These are phyloP conservation scores for Corticium candelabrum DNA, from an alignment of 37 sponge, comb jelly and placozoan genomes.

Conservation along the genomic window DNA sequence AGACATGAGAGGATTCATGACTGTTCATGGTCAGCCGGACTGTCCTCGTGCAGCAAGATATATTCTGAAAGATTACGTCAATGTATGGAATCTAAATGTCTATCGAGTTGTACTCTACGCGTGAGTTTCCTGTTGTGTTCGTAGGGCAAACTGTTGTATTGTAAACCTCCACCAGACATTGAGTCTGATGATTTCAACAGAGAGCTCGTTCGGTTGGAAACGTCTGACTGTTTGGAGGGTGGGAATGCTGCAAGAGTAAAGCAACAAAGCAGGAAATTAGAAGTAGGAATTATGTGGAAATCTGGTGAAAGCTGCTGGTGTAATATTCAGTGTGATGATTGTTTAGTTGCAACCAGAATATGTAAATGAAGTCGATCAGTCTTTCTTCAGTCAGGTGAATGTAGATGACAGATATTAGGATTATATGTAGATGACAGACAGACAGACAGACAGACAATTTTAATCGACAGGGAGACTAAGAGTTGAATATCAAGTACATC, in stretches of 20 bases:
- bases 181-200: conserved; percentile 36
- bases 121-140: neutral
- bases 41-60: conserved; percentile 52
- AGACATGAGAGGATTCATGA: conserved; percentile 83
- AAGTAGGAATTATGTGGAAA: too few relatives aligned
- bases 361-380: conserved; percentile 10
- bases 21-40: conserved; percentile 67
- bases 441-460: too few relatives aligned
- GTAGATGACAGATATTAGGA: conserved; percentile 12
- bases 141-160: conserved; percentile 72
- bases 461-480: too few relatives aligned
- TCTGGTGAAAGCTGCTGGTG: too few relatives aligned
- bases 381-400: conserved; percentile 3
- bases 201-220: too few relatives aligned
- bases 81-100: neutral
- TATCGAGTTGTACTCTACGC: neutral
- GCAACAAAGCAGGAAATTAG: too few relatives aligned
- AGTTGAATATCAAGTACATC: too few relatives aligned
- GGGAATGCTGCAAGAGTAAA: too few relatives aligned
- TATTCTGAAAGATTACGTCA: conserved; percentile 76
- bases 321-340: too few relatives aligned
- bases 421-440: neutral
- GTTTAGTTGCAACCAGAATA: conserved; percentile 3
- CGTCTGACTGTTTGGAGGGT: too few relatives aligned
- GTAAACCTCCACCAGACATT: conserved; percentile 72